A percentile compares a stretch with the other conserved stretches of the same genome.
Evolutionary conservation across 1,140 invertebrate genomes (phyloP).

Genomic region (Papilio polyxenes): DNA sequence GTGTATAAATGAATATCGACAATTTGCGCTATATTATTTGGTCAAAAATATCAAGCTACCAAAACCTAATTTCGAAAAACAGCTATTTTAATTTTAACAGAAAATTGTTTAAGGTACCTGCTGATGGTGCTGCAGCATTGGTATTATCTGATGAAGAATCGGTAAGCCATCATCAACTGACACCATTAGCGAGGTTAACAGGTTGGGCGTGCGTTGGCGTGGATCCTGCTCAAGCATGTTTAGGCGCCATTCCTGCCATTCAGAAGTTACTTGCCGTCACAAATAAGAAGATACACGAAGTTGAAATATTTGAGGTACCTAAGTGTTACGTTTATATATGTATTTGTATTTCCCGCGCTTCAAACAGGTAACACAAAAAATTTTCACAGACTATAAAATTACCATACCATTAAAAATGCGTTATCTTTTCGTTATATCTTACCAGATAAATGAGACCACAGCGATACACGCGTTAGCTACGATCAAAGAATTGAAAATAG

Average conservation of each 20-base stretch:
- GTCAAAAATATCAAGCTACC: too few relatives aligned
- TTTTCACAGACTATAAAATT: neutral
- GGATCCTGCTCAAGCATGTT: conserved; percentile 91
- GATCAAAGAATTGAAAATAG: conserved; percentile 84
- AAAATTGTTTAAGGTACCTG: conserved; percentile 84
- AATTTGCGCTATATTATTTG: too few relatives aligned
- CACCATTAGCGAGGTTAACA: conserved; percentile 87
- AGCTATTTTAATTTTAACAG: conserved; percentile 61
- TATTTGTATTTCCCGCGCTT: neutral
- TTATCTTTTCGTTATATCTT: conserved; percentile 26
- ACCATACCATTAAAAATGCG: neutral
- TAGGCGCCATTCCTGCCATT: conserved; percentile 94
- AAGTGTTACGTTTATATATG: neutral
- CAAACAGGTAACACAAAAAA: neutral
- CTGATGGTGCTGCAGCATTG: conserved; percentile 96
- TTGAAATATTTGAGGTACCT: conserved; percentile 98
- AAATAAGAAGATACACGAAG: conserved; percentile 88
- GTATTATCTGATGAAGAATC: conserved; percentile 95
- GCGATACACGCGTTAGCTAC: conserved; percentile 88
- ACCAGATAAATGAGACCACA: conserved; percentile 91
- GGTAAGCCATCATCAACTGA: conserved; percentile 88
- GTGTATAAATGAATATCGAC: too few relatives aligned
- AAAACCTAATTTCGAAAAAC: too few relatives aligned
- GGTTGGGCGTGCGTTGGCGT: conserved; percentile 89
- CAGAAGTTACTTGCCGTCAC: conserved; percentile 87